Base-by-base conservation (phyloP, 2,888 invertebrate species). In the Lobophora halterata region DNA sequence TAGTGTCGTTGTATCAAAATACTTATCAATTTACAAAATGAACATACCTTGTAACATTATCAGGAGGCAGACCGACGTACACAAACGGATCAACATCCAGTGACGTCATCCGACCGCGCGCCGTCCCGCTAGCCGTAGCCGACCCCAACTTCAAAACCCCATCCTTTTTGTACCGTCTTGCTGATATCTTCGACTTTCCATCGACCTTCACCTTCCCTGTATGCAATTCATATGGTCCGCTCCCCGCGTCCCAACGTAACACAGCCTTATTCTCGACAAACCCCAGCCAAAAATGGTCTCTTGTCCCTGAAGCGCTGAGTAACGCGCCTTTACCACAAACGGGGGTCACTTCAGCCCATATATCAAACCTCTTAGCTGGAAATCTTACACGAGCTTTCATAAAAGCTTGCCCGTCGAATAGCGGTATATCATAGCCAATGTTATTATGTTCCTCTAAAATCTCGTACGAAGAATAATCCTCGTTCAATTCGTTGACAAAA, bases 251-350 rank as follows among this genome's bases (percentile, higher is more conserved):
- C 79, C 82, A 82, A 14, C 77, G 73, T 45, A 86, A 60, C 19
- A 79, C 69, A 4, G 72, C 80, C 49, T 70, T 77, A 23, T 77
- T 71, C 30, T 78, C 71, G 8, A 77, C 64, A 46, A 86, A 73
- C 20, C 87, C 87, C 28, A 87, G 69, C 86, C 85, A 87, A 46
- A 86, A 69, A 65, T 87, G 80, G 67, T 87, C 87, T 61, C 78
- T 77, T 13, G 60, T 65, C 20, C 87, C 87, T 13, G 77, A 71
- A 42, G 81, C 78, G 53, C 78, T 83, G 29, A 87, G 47, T 43
- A 87, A 58, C 19, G 82, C 70, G 5, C 87, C 87, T 40, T 69
- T 65, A 2, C 74, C 77, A 45, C 87, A 86, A 20, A 81, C 80
- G 4, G 79, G 66, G 2, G 85, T 78, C 12, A 87, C 79, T 52